Base-by-base conservation (phyloP, 2,888 invertebrate genomes). In the Boloria selene region DNA sequence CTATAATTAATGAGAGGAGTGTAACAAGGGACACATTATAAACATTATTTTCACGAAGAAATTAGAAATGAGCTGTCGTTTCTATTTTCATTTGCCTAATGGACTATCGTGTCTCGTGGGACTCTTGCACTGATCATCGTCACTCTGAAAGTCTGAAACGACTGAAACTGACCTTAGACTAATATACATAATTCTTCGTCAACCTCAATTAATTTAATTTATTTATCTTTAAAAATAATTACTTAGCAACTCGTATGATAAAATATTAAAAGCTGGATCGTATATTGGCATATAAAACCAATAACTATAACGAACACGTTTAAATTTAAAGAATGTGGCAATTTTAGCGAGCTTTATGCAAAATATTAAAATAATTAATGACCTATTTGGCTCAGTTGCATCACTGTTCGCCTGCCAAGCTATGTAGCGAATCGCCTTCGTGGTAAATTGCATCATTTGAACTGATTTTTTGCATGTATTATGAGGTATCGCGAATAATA, bases 11-110 rank as follows among this genome's bases (percentile, higher is more conserved):
- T 68, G 47, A 64, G 44, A 55, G 59, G 63, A 53, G 64, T 45
- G 62, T 54, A 61, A 51, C 71, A 53, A 76, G 81, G 82, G 83
- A 80, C 81, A 81, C 81, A 81, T 85, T 86, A 86, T 81, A 84
- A 66, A 80, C 81, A 84, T 83, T 82, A 86, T 86, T 86, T 86
- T 84, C 84, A 85, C 86, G 85, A 90, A 49, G 64, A 69, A 69
- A 90, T 90, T 90, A 90, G 90, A 91, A 90, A 87, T 84, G 86
- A 85, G 82, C 83, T 84, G 85, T 85, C 86, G 86, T 90, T 89
- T 84, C 85, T 82, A 82, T 63, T 64, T 62, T 87, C 89, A 90
- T 91, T 90, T 91, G 82, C 84, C 81, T 91, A 91, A 90, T 90
- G 91, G 89, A 87, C 86, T 87, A 87, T 87, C 86, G 84, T 78